Evolutionary conservation across 2,888 invertebrate genomes (phyloP).

Genomic region (Nomada flava): DNA sequence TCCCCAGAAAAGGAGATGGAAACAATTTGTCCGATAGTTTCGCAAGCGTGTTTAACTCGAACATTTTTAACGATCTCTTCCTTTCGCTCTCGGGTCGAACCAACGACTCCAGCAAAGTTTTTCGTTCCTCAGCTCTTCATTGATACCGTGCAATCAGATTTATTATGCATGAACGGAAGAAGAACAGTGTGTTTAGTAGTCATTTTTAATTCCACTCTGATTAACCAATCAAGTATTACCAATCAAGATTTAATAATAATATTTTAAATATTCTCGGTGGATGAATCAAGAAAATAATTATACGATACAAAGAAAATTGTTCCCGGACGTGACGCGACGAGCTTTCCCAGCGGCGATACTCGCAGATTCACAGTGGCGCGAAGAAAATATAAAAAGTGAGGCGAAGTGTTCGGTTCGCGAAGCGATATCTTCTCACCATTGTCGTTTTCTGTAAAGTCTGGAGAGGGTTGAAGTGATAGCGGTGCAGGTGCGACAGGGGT

Average conservation of each 20-base stretch:
- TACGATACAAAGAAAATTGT: not conserved
- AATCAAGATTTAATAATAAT: too few relatives aligned
- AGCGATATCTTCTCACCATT: slow-evolving; percentile 43
- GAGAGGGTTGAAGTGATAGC: slow-evolving; percentile 22
- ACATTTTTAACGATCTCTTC: slow-evolving; percentile 28
- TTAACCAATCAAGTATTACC: not conserved
- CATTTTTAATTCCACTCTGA: not conserved
- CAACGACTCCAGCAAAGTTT: not conserved
- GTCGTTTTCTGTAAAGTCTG: slow-evolving; percentile 34
- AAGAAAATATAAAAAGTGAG: slow-evolving; percentile 31
- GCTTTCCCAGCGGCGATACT: slow-evolving; percentile 14
- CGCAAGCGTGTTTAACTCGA: slow-evolving; percentile 22
- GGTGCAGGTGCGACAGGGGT: not conserved
- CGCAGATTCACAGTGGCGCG: slow-evolving; percentile 14
- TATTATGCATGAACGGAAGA: not conserved
- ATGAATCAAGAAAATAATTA: too few relatives aligned
- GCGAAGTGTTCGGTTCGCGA: slow-evolving; percentile 36
- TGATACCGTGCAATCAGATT: not conserved
- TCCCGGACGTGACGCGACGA: not conserved
- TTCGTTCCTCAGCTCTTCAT: not conserved
- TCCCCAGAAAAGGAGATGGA: slow-evolving; percentile 17
- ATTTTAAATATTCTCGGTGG: too few relatives aligned
- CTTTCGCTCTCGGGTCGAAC: not conserved
- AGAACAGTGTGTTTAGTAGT: not conserved
- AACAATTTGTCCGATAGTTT: slow-evolving; percentile 36